Conservation (phyloP, 2,888 invertebrate genomes). For the Caenorhabditis panamensis region DNA sequence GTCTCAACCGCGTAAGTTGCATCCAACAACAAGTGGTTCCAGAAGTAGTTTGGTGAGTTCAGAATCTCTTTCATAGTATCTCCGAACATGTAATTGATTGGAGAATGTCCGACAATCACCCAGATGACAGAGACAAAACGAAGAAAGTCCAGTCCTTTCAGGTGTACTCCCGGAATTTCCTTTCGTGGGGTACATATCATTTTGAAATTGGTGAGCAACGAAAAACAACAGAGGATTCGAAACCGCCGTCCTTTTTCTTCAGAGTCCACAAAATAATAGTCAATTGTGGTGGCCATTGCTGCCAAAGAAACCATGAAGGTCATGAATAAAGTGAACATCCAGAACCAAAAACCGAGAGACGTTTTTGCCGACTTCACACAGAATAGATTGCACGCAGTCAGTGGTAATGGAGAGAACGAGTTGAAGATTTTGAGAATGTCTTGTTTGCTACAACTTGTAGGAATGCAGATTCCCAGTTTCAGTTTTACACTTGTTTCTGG, state of each 20-base stretch:
- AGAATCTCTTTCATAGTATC: conserved; percentile 14
- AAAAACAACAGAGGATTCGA: conserved; percentile 17
- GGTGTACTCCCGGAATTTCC: not conserved
- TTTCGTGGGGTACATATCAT: conserved; percentile 2
- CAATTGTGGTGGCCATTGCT: not conserved
- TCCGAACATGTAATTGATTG: conserved; percentile 15
- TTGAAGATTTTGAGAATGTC: conserved; percentile 14
- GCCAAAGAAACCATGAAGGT: not conserved
- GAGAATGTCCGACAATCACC: conserved; percentile 66
- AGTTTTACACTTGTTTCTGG: not conserved
- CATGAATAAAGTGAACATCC: not conserved
- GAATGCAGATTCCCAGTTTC: conserved; percentile 17
- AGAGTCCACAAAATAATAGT: conserved; percentile 10
- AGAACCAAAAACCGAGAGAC: not conserved
- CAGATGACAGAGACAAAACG: conserved; percentile 69
- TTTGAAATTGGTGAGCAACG: conserved; percentile 16
- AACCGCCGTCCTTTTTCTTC: conserved; percentile 7
- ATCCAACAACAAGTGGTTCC: conserved; percentile 50
- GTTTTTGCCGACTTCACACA: conserved; percentile 6
- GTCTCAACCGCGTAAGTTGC: conserved; percentile 71
- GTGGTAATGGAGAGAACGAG: not conserved
- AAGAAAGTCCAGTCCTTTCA: conserved; percentile 63
- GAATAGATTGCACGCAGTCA: conserved; percentile 18
- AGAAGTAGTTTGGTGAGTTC: not conserved
- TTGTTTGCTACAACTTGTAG: conserved; percentile 9